Base-by-base conservation (phyloP, 2,113 vertebrate genomes). In the Shinisaurus crocodilurus region DNA sequence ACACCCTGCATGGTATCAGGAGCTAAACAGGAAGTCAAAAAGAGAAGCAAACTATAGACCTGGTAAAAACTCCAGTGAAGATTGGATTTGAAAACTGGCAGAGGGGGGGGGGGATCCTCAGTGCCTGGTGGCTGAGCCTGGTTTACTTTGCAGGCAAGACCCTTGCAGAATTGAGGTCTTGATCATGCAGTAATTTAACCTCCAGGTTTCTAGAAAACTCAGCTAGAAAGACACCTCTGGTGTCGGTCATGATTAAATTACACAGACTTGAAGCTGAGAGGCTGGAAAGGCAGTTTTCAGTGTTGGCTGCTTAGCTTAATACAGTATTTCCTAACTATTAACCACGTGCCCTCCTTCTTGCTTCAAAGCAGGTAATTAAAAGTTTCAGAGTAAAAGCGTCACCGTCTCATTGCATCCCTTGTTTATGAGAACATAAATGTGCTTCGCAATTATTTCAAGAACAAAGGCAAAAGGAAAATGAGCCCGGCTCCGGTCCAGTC, bases 371-470 rank as follows among this genome's bases (percentile, higher is more conserved):
- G 83, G 91, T 97, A 96, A 97, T 97, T 96, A 96, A 94, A 96
- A 93, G 84, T 95, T 95, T 96, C 94, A 95, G 96, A 95, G 81
- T 91, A 50, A 95, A 63, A 96, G 57, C 86, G 96, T 94, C 89
- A 65, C 67, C 95, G 85, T 94, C 92, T 97, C 93, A 95, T 97
- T 97, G 93, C 91, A 85, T 77, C 93, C 87, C 80, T 95, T 90
- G 90, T 96, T 96, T 96, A 93, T 96, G 93, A 57, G 65, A 96
- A 93, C 93, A 92, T 95, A 96, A 90, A 96, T 96, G 93, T 88
- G 50, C 32, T 90, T 95, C 93, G 95, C 92, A 96, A 96, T 95
- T 94, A 96, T 96, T 97, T 96, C 75, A 87, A 94, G 88, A 84
- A 90, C 86, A 79, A 79, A 79, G 92, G 82, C 91, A 94, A 89